phyloP scores from a whole-genome alignment of 2,113 vertebrate species.

The Balaenoptera acutorostrata region DNA sequence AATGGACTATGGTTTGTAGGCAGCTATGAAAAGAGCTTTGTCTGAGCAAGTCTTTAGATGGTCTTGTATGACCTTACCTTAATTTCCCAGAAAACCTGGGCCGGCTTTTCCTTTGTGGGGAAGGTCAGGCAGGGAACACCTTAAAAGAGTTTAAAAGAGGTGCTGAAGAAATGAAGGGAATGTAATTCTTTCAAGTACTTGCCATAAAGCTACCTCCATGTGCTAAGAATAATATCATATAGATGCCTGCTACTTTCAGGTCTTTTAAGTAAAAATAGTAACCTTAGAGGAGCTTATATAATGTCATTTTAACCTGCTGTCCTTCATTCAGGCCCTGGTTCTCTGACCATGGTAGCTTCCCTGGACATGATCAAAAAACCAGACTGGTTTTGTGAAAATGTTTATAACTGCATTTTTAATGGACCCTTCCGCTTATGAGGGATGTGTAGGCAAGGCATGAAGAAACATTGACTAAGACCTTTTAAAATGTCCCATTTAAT shows the following conservation, averaged over 20 bases:
- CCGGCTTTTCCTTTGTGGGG: slow-evolving; percentile 67
- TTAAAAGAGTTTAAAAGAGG: slow-evolving; percentile 73
- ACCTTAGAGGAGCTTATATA: slow-evolving; percentile 56
- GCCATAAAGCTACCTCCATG: slow-evolving; percentile 59
- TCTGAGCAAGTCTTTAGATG: slow-evolving; percentile 70
- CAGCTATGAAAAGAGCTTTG: slow-evolving; percentile 76
- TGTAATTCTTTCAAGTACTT: slow-evolving; percentile 66
- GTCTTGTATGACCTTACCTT: slow-evolving; percentile 66
- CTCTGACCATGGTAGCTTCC: neutral
- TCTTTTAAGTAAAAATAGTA: slow-evolving; percentile 71
- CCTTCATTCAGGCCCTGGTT: neutral
- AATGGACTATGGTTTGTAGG: slow-evolving; percentile 64
- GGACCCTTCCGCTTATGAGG: neutral
- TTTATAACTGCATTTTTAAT: neutral
- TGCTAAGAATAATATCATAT: slow-evolving; percentile 64
- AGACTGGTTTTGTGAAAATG: neutral
- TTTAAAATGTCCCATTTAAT: neutral
- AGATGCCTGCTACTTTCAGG: slow-evolving; percentile 61
- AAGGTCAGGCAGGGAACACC: slow-evolving; percentile 74
- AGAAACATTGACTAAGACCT: neutral
- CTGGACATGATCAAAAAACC: neutral
- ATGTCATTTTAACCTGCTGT: neutral
- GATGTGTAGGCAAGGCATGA: neutral
- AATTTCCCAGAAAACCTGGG: slow-evolving; percentile 65
- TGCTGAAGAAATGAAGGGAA: slow-evolving; percentile 71